phyloP scores from a whole-genome alignment of 2,113 vertebrate species.

The Percina caprodes region DNA sequence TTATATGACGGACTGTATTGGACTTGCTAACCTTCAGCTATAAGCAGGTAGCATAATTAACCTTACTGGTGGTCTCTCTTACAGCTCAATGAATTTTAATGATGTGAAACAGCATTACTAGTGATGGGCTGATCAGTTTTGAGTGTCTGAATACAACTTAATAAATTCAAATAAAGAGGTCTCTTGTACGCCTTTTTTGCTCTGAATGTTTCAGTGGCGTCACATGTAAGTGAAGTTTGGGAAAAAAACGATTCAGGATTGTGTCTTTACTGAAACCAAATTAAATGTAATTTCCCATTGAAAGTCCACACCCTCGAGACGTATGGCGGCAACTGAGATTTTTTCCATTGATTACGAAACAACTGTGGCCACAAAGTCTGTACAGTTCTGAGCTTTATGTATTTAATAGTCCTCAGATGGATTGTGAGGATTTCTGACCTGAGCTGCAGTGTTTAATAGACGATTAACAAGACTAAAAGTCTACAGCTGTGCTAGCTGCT shows the following conservation, averaged over 20 bases:
- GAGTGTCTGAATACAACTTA: constrained; percentile 84
- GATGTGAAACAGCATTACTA: constrained; percentile 81
- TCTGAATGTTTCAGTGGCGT: constrained; percentile 14
- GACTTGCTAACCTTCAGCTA: constrained; percentile 74
- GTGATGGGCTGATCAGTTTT: constrained; percentile 82
- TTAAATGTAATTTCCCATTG: neutral
- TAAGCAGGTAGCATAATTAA: constrained; percentile 74
- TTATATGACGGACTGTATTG: constrained; percentile 78
- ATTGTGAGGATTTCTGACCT: neutral
- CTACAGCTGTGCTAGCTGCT: neutral
- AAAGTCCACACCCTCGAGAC: neutral
- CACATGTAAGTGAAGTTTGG: neutral
- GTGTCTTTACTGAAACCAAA: neutral
- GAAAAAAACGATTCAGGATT: neutral
- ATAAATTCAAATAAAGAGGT: constrained; percentile 84
- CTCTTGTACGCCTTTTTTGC: constrained; percentile 67
- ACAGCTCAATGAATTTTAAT: constrained; percentile 79
- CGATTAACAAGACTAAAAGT: neutral
- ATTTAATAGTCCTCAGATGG: neutral
- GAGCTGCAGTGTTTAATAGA: too few species aligned
- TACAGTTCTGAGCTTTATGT: neutral
- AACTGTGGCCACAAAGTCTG: neutral
- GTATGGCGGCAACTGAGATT: neutral
- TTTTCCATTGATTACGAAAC: neutral
- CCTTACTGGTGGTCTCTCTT: constrained; percentile 67